phyloP scores from a whole-genome alignment of 2,888 invertebrate species.

The Rhodophaea formosa region DNA sequence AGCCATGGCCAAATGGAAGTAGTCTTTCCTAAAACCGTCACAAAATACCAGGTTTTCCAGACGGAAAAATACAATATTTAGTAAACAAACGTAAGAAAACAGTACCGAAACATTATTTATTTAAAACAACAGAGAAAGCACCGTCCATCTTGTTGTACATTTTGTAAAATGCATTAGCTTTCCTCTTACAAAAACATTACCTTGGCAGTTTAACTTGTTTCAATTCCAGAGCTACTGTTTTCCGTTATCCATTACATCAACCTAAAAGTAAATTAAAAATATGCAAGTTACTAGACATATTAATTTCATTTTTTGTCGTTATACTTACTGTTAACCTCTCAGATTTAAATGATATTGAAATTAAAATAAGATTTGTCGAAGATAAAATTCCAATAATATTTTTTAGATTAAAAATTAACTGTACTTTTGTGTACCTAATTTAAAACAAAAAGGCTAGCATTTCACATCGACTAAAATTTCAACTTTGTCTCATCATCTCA shows the following conservation, averaged over 20 bases:
- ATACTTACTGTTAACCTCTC: too few species aligned
- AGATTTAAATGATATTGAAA: too few species aligned
- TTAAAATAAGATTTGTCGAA: too few species aligned
- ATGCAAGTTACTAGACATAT: neutral
- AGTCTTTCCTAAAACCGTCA: too few species aligned
- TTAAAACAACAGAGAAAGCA: conserved; percentile 5
- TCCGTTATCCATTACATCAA: conserved; percentile 50
- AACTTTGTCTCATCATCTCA: too few species aligned
- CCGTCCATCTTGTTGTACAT: conserved; percentile 15
- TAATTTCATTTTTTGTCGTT: too few species aligned
- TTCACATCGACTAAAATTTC: too few species aligned
- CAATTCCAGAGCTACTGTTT: conserved; percentile 24
- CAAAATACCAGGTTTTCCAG: neutral
- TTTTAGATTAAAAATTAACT: too few species aligned
- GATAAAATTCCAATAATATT: too few species aligned
- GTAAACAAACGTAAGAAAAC: neutral
- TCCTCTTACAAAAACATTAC: conserved; percentile 14
- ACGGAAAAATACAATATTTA: neutral
- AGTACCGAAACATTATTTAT: conserved; percentile 5
- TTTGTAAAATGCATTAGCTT: conserved; percentile 15
- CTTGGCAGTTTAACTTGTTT: conserved; percentile 16
- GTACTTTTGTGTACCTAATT: too few species aligned
- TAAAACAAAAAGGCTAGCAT: too few species aligned
- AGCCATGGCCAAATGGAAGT: too few species aligned
- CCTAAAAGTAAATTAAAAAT: neutral